Evolutionary conservation across 2,113 vertebrate genomes (phyloP).

Genomic region (Melanerpes formicivorus): DNA sequence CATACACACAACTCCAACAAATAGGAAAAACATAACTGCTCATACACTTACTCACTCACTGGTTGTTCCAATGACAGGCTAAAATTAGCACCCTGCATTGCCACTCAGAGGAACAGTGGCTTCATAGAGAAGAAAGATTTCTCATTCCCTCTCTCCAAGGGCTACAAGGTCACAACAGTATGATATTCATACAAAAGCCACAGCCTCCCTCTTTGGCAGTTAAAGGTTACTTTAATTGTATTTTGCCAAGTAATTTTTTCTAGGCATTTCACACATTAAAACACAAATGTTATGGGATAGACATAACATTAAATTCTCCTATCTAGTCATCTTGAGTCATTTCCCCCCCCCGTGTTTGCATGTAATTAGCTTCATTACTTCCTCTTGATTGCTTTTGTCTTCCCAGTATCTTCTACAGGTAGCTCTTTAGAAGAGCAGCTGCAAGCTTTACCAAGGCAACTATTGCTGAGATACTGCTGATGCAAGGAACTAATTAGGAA

Average conservation of each 20-base stretch:
- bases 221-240: not conserved
- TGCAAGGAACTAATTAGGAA: not conserved
- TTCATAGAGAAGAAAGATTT: not conserved
- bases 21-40: not conserved
- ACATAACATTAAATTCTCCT: not conserved
- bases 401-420: not conserved
- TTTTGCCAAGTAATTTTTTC: not conserved
- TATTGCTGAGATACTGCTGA: not conserved
- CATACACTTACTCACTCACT: not conserved
- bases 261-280: not conserved
- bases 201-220: not conserved
- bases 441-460: not conserved
- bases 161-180: not conserved
- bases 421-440: not conserved
- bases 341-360: not conserved
- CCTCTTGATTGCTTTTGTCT: not conserved
- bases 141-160: not conserved
- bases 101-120: not conserved
- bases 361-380: not conserved
- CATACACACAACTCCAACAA: not conserved
- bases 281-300: not conserved
- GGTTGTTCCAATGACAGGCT: not conserved
- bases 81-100: constrained; percentile 7
- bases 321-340: not conserved
- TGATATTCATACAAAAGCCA: not conserved